Evolutionary conservation across 2,797 vertebrate genomes (phyloP).

Genomic region (Triplophysa bombifrons): DNA sequence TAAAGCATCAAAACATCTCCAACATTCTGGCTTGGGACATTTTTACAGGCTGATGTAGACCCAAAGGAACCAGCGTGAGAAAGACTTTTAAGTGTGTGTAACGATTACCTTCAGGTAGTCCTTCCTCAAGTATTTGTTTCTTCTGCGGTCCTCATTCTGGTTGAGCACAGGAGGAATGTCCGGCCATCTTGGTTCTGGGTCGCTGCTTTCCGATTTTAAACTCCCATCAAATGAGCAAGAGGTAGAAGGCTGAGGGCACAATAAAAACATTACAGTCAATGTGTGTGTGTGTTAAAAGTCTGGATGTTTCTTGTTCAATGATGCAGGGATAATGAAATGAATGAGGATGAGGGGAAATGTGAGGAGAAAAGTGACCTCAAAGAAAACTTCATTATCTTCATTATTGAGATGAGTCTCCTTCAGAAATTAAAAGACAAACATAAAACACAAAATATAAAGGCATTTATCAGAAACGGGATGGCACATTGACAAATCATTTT

Average conservation of each 20-base stretch:
- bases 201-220: slow-evolving; percentile 75
- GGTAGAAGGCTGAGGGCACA: slow-evolving; percentile 69
- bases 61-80: not conserved
- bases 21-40: too few relatives aligned
- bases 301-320: not conserved
- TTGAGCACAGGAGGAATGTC: slow-evolving; percentile 88
- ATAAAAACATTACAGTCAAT: slow-evolving; percentile 25
- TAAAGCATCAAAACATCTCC: not conserved
- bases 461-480: not conserved
- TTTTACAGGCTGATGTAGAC: too few relatives aligned
- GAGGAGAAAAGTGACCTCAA: slow-evolving; percentile 56
- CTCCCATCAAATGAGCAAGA: slow-evolving; percentile 82
- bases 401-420: slow-evolving; percentile 60
- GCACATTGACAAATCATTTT: not conserved
- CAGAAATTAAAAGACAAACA: slow-evolving; percentile 11
- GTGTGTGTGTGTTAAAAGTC: not conserved
- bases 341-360: slow-evolving; percentile 1
- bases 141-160: slow-evolving; percentile 90
- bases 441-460: not conserved
- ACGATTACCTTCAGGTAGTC: slow-evolving; percentile 92
- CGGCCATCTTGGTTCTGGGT: slow-evolving; percentile 85
- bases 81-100: not conserved
- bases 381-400: slow-evolving; percentile 55
- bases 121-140: slow-evolving; percentile 93
- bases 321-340: slow-evolving; percentile 1